Base-by-base conservation (phyloP, 2,797 vertebrate species). In the Sebastes variabilis region DNA sequence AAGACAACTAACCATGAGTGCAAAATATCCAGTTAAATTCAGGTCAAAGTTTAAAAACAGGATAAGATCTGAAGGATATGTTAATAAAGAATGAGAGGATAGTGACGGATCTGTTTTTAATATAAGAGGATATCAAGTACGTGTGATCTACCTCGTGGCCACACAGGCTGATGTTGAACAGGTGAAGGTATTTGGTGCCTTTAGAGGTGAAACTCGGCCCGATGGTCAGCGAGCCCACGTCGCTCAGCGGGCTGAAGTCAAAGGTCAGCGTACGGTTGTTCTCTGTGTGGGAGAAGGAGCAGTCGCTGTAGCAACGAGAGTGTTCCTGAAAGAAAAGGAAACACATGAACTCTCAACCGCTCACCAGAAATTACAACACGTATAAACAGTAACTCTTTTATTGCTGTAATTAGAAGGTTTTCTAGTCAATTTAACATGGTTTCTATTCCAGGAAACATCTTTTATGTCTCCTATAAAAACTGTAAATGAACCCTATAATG, bases 171-270 rank as follows among this genome's bases (percentile, higher is more conserved):
- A 99, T 95, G 91, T 99, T 99, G 92, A 99, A 99, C 91, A 98
- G 95, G 85, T 99, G 98, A 74, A 98, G 98, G 91, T 99, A 99
- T 85, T 98, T 98, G 29, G 98, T 99, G 71, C 99, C 99, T 91
- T 98, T 97, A 18, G 97, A 97, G n/a, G 99, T 99, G 90, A 99
- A 99, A 85, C 98, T 99, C 1, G 99, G 99, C 4, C 97, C 98
- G 0, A 97, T 97, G 92, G 96, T 97, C 81, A 99, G 86, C 0
- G 97, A 98, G n/a, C 96, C 96, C 72, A 96, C 96, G 0, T 86
- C 88, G 79, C 95, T 97, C 88, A 99, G 94, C 46, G 92, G 92
- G 84, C 94, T 96, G 81, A 99, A 97, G 94, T 99, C 97, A 38
- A 97, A 99, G 83, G 88, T 97, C 92, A 98, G 85, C 32, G 95